Evolutionary conservation across 2,797 vertebrate genomes (phyloP).

Genomic region (Chlorospingus semifuscus): DNA sequence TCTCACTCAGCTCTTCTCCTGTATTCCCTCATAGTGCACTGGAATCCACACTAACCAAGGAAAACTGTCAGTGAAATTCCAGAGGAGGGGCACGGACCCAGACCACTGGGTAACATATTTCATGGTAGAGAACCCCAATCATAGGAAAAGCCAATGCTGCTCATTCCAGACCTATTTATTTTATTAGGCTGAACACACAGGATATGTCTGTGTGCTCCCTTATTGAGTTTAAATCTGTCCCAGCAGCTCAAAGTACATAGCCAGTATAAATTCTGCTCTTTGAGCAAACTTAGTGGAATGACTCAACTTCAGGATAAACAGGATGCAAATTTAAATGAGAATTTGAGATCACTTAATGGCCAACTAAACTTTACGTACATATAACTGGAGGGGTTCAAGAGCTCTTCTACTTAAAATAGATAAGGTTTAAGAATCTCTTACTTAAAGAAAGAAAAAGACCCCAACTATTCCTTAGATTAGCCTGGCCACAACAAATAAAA

Average conservation of each 20-base stretch:
- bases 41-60: neutral
- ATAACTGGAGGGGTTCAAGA: neutral
- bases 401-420: neutral
- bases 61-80: neutral
- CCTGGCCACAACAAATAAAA: neutral
- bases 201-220: neutral
- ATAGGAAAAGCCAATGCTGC: neutral
- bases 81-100: neutral
- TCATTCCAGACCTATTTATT: neutral
- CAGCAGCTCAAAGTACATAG: neutral
- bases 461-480: neutral
- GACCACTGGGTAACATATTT: neutral
- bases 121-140: neutral
- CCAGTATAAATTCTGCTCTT: neutral
- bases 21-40: neutral
- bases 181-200: neutral
- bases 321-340: neutral
- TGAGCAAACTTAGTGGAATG: neutral
- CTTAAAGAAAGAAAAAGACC: neutral
- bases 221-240: neutral
- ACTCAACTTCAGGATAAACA: neutral
- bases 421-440: neutral
- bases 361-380: neutral
- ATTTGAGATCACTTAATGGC: neutral
- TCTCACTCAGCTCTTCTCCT: neutral